Base-by-base conservation (phyloP, 2,888 invertebrate genomes). In the Cheilosia vulpina region DNA sequence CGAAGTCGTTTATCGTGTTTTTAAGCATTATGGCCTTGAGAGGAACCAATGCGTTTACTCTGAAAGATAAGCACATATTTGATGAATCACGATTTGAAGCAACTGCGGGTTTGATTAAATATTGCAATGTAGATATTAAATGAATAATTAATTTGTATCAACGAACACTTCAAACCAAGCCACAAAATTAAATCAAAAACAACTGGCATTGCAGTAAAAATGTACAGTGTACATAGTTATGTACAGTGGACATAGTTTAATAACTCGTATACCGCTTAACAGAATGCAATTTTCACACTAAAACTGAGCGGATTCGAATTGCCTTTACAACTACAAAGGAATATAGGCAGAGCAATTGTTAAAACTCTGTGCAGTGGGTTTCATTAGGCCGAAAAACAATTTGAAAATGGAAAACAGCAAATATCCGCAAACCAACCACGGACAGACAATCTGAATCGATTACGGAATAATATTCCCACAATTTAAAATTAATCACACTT, bases 401-500 rank as follows among this genome's bases (percentile, higher is more conserved):
- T 73, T 62, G 9, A 66, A 66, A 73, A 73, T 66, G 9, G 2
- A 34, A 65, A 24, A 5, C 27, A 57, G 45, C 50, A 81, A 55
- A 57, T 62, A 66, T 41, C 52, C 27, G 24, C 60, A 47, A 55
- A n/a, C 31, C 47, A 11, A 19, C 75, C 24, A 71, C 63, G 58
- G 17, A 58, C 53, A 52, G 47, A 50, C 60, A 47, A 66, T 77
- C 53, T 24, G 62, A 82, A 77, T 60, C 72, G 68, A 72, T 82
- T 72, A 55, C 53, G 55, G 31, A 78, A 68, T 62, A 50, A 65
- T 77, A 53, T 77, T 45, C 47, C 71, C 72, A 66, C 55, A 77
- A 72, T 82, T 82, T 72, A 62, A 77, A 82, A 78, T 82, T 77
- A 82, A 82, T 82, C 72, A 72, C 66, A 57, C 72, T 78, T 82